phyloP scores from a whole-genome alignment of 1,140 invertebrate genomes.

The Nylanderia fulva region DNA sequence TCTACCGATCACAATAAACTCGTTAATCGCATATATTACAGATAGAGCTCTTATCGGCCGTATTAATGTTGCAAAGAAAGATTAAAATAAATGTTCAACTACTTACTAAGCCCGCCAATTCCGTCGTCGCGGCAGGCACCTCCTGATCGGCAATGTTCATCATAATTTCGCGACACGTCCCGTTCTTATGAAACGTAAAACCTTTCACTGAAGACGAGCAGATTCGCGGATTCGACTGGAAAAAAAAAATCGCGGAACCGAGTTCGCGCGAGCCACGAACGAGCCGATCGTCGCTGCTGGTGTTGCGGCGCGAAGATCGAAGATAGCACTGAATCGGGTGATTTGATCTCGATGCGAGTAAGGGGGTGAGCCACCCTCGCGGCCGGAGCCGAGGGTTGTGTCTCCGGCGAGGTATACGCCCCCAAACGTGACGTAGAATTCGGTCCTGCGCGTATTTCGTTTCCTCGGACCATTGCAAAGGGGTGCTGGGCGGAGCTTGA shows the following conservation, averaged over 20 bases:
- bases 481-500: slow-evolving; percentile 75
- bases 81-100: not conserved
- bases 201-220: slow-evolving; percentile 13
- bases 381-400: slow-evolving; percentile 71
- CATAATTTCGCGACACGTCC: slow-evolving; percentile 56
- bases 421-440: slow-evolving; percentile 75
- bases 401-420: slow-evolving; percentile 77
- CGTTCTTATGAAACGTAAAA: slow-evolving; percentile 27
- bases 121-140: slow-evolving; percentile 72
- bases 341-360: slow-evolving; percentile 74
- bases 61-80: not conserved
- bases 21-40: not conserved
- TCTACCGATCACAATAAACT: not conserved
- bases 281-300: slow-evolving; percentile 23
- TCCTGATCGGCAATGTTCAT: slow-evolving; percentile 77
- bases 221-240: not conserved
- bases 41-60: not conserved
- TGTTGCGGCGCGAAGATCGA: slow-evolving; percentile 68
- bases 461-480: slow-evolving; percentile 65
- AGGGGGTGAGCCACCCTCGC: slow-evolving; percentile 68
- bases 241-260: slow-evolving; percentile 4
- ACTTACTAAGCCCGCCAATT: slow-evolving; percentile 76
- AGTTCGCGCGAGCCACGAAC: slow-evolving; percentile 3
- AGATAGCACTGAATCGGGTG: slow-evolving; percentile 75
- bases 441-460: slow-evolving; percentile 78